Percentiles rank a stretch among this genome's conserved stretches.
Evolutionary conservation across 1,140 invertebrate species (phyloP).

Genomic region (Dreissena polymorpha): DNA sequence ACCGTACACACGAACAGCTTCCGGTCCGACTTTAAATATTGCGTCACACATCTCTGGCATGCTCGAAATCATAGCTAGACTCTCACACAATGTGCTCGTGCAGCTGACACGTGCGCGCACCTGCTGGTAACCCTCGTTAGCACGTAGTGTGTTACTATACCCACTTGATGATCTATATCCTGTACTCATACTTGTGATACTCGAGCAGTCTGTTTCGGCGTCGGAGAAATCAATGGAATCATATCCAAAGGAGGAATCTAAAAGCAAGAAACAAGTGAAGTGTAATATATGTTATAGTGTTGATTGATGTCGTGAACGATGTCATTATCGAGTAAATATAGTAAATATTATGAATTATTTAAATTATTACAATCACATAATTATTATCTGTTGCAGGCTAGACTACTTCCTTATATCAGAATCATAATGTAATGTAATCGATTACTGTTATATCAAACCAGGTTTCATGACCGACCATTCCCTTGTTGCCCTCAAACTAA

Average conservation of each 20-base stretch:
- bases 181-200: neutral
- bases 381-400: no score
- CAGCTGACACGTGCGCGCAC: conserved; percentile 39
- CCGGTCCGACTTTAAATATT: conserved; percentile 54
- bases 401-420: no score
- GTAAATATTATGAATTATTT: no score
- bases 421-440: no score
- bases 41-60: conserved; percentile 62
- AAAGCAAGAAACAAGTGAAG: neutral
- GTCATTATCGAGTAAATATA: no score
- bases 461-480: no score
- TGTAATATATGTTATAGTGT: no score
- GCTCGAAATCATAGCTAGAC: conserved; percentile 49
- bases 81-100: conserved; percentile 50
- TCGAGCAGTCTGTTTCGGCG: conserved; percentile 1
- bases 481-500: no score
- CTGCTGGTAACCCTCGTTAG: no score
- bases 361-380: no score
- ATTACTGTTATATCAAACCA: no score
- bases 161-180: neutral
- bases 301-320: no score
- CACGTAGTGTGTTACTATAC: neutral
- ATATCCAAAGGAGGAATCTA: conserved; percentile 39
- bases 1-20: conserved; percentile 50
- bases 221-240: conserved; percentile 43